Evolutionary conservation across 2,113 vertebrate genomes (phyloP).

Genomic region (Petromus typicus): DNA sequence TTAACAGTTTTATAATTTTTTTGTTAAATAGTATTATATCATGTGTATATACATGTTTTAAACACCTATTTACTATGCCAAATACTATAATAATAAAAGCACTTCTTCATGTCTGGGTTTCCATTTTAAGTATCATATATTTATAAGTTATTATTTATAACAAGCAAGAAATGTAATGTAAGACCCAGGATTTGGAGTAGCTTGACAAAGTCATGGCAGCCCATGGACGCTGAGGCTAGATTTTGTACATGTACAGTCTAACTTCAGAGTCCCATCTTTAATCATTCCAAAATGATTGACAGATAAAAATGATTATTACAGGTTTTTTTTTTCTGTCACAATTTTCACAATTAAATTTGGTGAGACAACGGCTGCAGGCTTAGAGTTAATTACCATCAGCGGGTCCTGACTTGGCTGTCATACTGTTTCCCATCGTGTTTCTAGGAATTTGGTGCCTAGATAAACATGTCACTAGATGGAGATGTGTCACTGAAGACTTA

Average conservation of each 20-base stretch:
- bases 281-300: not conserved
- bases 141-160: not conserved
- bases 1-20: slow-evolving; percentile 3
- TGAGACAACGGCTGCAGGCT: not conserved
- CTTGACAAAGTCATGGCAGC: not conserved
- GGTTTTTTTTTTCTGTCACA: not conserved
- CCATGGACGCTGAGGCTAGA: not conserved
- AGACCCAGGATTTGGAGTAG: not conserved
- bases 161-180: not conserved
- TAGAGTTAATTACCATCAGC: not conserved
- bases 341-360: not conserved
- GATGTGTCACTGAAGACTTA: not conserved
- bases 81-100: not conserved
- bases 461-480: not conserved
- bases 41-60: not conserved
- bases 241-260: not conserved
- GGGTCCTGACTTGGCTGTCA: too few species aligned
- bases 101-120: not conserved
- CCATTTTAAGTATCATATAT: not conserved
- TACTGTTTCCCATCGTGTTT: too few species aligned
- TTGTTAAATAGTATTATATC: not conserved
- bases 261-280: not conserved
- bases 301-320: too few species aligned
- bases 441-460: not conserved
- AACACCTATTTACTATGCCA: not conserved